Percentiles rank a stretch among this genome's conserved stretches.
Evolutionary conservation across 1,140 invertebrate genomes (phyloP).

Genomic region (Meloidogyne chitwoodi): DNA sequence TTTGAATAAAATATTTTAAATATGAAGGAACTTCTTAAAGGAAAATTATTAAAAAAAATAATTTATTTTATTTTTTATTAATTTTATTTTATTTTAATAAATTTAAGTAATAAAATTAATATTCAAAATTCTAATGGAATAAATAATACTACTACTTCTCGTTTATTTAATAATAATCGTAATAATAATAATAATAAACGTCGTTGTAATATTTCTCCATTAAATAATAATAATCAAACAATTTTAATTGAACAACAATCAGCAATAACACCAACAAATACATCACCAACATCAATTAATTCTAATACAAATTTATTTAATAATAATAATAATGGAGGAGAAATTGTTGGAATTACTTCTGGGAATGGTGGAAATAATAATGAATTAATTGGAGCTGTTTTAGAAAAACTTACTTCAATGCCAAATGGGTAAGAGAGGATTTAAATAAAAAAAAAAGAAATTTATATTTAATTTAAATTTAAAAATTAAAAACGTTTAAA

Average conservation of each 20-base stretch:
- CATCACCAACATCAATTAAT: not conserved
- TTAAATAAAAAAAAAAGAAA: not conserved
- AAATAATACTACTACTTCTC: not conserved
- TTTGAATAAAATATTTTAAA: no score
- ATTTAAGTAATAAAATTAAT: not conserved
- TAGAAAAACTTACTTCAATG: not conserved
- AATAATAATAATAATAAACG: not conserved
- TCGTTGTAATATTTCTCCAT: not conserved
- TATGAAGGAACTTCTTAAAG: no score
- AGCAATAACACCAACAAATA: not conserved
- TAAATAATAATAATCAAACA: not conserved
- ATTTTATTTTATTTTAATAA: not conserved
- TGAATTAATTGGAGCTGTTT: conserved; percentile 1
- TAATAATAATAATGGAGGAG: not conserved
- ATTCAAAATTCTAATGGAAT: not conserved
- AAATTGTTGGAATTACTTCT: not conserved
- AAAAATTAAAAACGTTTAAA: no score
- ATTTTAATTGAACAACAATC: not conserved
- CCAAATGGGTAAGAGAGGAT: not conserved
- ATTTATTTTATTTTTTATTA: no score
- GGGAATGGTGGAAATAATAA: not conserved
- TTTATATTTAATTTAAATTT: not conserved
- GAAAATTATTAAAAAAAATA: no score
- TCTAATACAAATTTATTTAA: not conserved
- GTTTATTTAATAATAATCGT: not conserved